Percentiles rank a stretch among this genome's conserved stretches.
Evolutionary conservation across 1,140 invertebrate genomes (phyloP).

Genomic region (Zaprionus nigranus): DNA sequence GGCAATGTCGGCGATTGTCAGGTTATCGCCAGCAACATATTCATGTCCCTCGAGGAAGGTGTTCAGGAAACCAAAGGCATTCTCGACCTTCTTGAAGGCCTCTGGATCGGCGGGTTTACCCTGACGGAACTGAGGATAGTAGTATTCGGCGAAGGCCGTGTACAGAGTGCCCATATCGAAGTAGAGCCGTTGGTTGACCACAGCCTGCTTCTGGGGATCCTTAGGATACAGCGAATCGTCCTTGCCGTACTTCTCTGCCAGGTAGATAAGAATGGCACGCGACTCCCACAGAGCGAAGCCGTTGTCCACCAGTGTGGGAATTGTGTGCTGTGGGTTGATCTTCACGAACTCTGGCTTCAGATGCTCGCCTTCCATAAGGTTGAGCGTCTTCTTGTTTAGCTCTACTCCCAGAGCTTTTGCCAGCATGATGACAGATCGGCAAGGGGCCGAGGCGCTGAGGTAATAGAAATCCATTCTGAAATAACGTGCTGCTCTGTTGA

Average conservation of each 20-base stretch:
- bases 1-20: constrained; percentile 91
- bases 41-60: constrained; percentile 87
- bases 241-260: constrained; percentile 88
- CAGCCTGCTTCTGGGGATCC: constrained; percentile 87
- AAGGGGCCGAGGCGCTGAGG: constrained; percentile 88
- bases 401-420: constrained; percentile 89
- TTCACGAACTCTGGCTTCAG: constrained; percentile 90
- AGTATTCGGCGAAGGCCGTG: constrained; percentile 86
- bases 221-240: constrained; percentile 89
- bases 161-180: constrained; percentile 90
- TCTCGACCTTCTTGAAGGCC: constrained; percentile 87
- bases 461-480: constrained; percentile 87
- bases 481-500: neutral
- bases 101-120: constrained; percentile 87
- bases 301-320: constrained; percentile 89
- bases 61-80: constrained; percentile 87
- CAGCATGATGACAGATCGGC: constrained; percentile 88
- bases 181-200: constrained; percentile 90
- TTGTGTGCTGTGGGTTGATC: constrained; percentile 86
- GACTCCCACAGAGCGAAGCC: constrained; percentile 89
- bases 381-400: constrained; percentile 88
- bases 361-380: constrained; percentile 88
- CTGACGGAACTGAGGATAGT: constrained; percentile 89
- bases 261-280: constrained; percentile 90
- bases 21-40: constrained; percentile 88